phyloP scores from a whole-genome alignment of 2,888 invertebrate species.

The Yponomeuta evonymella region DNA sequence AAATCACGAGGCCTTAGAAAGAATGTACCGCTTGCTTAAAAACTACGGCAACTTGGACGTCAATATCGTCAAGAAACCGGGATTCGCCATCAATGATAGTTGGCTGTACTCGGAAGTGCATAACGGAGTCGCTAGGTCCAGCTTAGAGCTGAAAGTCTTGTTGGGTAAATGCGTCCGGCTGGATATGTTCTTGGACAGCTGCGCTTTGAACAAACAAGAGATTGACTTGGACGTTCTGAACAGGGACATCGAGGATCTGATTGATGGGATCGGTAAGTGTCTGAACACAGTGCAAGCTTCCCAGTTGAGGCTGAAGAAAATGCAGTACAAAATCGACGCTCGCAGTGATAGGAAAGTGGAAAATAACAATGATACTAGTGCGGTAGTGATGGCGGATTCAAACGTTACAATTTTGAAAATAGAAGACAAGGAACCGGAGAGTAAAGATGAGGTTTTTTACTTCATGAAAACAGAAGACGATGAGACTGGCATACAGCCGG shows the following conservation, averaged over 20 bases:
- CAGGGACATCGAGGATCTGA: slow-evolving; percentile 57
- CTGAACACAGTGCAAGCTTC: slow-evolving; percentile 51
- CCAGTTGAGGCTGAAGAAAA: slow-evolving; percentile 55
- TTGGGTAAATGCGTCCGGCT: slow-evolving; percentile 54
- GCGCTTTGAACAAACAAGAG: slow-evolving; percentile 54
- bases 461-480: slow-evolving; percentile 63
- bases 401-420: slow-evolving; percentile 43
- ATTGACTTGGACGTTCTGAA: slow-evolving; percentile 50
- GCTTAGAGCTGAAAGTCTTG: slow-evolving; percentile 56
- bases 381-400: slow-evolving; percentile 25
- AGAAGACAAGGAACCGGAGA: slow-evolving; percentile 51
- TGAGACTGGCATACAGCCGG: slow-evolving; percentile 25
- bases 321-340: slow-evolving; percentile 41
- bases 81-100: slow-evolving; percentile 41
- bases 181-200: slow-evolving; percentile 63
- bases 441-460: slow-evolving; percentile 68
- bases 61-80: slow-evolving; percentile 40
- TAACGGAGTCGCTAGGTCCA: slow-evolving; percentile 50
- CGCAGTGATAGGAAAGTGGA: slow-evolving; percentile 26
- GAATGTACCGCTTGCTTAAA: slow-evolving; percentile 62
- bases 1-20: slow-evolving; percentile 47
- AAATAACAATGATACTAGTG: slow-evolving; percentile 29
- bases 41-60: slow-evolving; percentile 48
- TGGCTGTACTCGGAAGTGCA: slow-evolving; percentile 69
- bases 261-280: slow-evolving; percentile 53